Evolutionary conservation across 2,113 vertebrate genomes (phyloP), one percentile per base, ranked within the genome.

Genomic region (Mobula hypostoma): DNA sequence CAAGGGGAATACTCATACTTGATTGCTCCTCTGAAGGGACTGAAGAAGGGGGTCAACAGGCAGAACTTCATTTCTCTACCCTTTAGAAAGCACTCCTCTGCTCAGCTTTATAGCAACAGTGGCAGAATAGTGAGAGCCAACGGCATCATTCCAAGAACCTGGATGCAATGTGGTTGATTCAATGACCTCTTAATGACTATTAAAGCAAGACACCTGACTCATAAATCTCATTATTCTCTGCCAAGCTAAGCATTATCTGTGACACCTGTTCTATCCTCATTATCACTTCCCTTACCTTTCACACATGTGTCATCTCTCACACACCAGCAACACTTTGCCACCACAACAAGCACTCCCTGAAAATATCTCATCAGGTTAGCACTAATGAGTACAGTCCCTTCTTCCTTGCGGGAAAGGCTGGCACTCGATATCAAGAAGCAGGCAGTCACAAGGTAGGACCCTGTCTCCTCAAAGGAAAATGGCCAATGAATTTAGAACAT

Each of bases 231-330:
- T 90, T 90, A 68, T n/a, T 90, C 61, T 66, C 85, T 68, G 61
- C n/a, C 66, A 8, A 7, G 15, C 85, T 15, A 7, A 19, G 61
- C 27, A 87, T 85, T 61, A 90, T 63, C 85, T 90, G 29, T 90
- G 66, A 63, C 85, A 90, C 85, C 85, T 90, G 61, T 63, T 68
- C 29, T 68, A 29, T 90, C 85, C 61, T 90, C 85, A 90, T 90
- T 90, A 90, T 90, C 85, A 66, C 85, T 90, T 90, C 85, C 12
- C 29, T 90, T 63, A 90, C 63, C n/a, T 63, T 90, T 90, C 85
- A 68, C 85, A 88, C 85, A 61, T 63, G 63, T 88, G 58, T 88
- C 85, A 90, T 66, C 85, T 90, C 61, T 90, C 85, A 66, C 85
- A 68, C 61, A 66, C 27, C 85, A 68, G 61, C 61, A 90, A 90